Evolutionary conservation across 2,113 vertebrate species (phyloP), one percentile per base, ranked within the genome.

Genomic region (Siniperca knerii): DNA sequence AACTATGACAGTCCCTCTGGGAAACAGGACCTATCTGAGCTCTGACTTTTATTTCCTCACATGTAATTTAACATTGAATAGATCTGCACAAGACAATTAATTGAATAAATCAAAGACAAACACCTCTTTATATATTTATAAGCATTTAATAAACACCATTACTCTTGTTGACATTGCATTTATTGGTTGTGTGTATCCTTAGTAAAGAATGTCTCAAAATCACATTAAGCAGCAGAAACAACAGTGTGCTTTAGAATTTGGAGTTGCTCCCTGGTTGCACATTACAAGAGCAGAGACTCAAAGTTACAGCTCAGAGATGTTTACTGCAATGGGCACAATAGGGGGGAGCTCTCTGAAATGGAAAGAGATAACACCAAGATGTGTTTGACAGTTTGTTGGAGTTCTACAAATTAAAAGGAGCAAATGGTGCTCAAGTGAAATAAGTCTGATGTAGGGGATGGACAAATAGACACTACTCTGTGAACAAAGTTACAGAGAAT

Each of bases 41-140:
- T 12, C 20, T 3, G 42, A 67, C 42, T 78, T 94, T 92, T 87
- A 92, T 86, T 74, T 85, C 78, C 61, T 86, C 71, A 84, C 77
- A 85, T 89, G 86, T 89, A 87, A 90, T 81, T 61, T 84, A 69
- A 82, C 82, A 80, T 85, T 85, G 58, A 88, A 83, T 33, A 75
- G 67, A 78, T 86, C 64, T 76, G 62, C 65, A 58, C 46, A 40
- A 46, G 81, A 89, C 84, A 94, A 95, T 94, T 94, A 94, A 91
- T 87, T 66, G 79, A 90, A 91, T 95, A 94, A 95, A 95, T 95
- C 93, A 95, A 94, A 87, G 40, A 75, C 70, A 86, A 92, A 73
- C 85, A 84, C 73, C 90, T 92, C 77, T 91, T 95, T 95, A 95
- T 93, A 94, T 93, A 96, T 96, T 95, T 95, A 96, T 93, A 92